Conservation (phyloP, 2,113 vertebrate species). For the Nerophis ophidion region DNA sequence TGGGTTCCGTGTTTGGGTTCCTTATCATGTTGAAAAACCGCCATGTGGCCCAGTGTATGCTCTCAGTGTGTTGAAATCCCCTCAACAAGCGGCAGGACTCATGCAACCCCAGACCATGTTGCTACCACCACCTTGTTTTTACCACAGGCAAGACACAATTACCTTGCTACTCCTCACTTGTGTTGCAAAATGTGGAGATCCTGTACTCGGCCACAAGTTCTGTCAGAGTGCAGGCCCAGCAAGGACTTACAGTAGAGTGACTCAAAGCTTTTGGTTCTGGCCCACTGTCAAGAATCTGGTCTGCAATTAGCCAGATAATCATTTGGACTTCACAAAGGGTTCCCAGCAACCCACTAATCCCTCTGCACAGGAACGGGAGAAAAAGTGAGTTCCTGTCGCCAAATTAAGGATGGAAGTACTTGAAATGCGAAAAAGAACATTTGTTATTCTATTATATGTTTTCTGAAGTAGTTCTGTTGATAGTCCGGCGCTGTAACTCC, state of each 20-base stretch:
- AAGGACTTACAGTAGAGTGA: not conserved
- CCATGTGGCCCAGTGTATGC: too few relatives aligned
- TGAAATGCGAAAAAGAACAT: not conserved
- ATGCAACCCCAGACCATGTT: too few relatives aligned
- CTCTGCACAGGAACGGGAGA: not conserved
- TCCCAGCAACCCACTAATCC: conserved; percentile 10
- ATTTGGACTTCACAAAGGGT: conserved; percentile 8
- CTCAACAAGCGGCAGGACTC: too few relatives aligned
- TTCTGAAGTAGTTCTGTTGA: too few relatives aligned
- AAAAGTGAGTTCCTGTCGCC: not conserved
- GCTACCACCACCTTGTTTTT: too few relatives aligned
- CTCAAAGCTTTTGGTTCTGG: conserved; percentile 25
- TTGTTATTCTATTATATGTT: not conserved
- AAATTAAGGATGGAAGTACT: not conserved
- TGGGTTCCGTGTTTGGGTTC: too few relatives aligned
- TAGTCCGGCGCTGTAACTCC: too few relatives aligned
- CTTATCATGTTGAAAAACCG: too few relatives aligned
- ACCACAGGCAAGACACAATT: too few relatives aligned
- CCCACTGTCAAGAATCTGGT: conserved; percentile 27
- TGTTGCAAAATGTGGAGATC: not conserved
- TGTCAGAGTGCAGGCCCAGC: conserved; percentile 2
- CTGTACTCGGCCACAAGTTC: conserved; percentile 12
- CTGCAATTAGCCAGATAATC: conserved; percentile 15
- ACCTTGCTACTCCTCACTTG: too few relatives aligned
- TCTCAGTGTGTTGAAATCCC: too few relatives aligned